These are phyloP conservation scores for Morus bassanus DNA, from an alignment of 2,797 vertebrate genomes.

Conservation along the genomic window DNA sequence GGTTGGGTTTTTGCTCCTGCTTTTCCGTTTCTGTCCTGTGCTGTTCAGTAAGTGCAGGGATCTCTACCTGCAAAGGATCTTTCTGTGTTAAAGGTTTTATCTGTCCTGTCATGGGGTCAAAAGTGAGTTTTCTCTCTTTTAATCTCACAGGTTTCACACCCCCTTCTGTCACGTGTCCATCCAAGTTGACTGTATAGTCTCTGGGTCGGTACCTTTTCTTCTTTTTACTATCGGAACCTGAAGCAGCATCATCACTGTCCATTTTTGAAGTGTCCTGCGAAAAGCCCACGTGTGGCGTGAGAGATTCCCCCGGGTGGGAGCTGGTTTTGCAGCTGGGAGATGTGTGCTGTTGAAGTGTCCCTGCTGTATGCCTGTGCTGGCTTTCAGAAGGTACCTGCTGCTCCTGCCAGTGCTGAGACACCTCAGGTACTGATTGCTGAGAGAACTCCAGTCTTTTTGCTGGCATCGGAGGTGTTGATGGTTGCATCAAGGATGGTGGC, in stretches of 20 bases:
- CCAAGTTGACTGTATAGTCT: slow-evolving; percentile 77
- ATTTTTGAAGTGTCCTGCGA: slow-evolving; percentile 74
- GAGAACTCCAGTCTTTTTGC: slow-evolving; percentile 77
- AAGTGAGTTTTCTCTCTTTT: slow-evolving; percentile 91
- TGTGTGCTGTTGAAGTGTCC: slow-evolving; percentile 74
- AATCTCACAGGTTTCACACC: slow-evolving; percentile 83
- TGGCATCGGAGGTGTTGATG: slow-evolving; percentile 79
- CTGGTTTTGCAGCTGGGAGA: slow-evolving; percentile 63
- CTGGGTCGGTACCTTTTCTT: slow-evolving; percentile 83
- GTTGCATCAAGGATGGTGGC: slow-evolving; percentile 73
- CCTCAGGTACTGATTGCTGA: slow-evolving; percentile 69
- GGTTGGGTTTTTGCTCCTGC: slow-evolving; percentile 76
- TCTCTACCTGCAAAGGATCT: slow-evolving; percentile 84
- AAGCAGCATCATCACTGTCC: slow-evolving; percentile 75
- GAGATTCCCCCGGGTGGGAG: slow-evolving; percentile 57
- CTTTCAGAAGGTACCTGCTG: slow-evolving; percentile 74
- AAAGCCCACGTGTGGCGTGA: slow-evolving; percentile 52
- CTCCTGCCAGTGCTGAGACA: slow-evolving; percentile 76
- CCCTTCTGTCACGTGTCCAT: slow-evolving; percentile 77
- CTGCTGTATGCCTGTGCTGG: slow-evolving; percentile 75
- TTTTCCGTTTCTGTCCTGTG: slow-evolving; percentile 79
- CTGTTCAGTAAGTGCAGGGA: slow-evolving; percentile 73
- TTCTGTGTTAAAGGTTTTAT: slow-evolving; percentile 85
- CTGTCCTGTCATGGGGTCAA: slow-evolving; percentile 89
- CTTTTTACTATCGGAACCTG: slow-evolving; percentile 83